Conservation (phyloP, 2,888 invertebrate species). For the Pyrochroa serraticornis region DNA sequence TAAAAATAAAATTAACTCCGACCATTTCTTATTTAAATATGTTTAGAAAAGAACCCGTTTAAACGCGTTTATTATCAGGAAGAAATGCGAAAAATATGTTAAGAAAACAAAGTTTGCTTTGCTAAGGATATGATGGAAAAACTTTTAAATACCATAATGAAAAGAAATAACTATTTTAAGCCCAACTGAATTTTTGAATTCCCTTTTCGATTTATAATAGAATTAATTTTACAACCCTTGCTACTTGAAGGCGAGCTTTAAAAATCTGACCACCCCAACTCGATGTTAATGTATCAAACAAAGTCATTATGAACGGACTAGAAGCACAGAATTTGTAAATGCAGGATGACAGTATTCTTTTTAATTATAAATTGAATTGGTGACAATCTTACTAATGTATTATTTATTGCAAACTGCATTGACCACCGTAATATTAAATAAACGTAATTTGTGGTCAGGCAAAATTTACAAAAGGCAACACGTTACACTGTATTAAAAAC, state of each 20-base stretch:
- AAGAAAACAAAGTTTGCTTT: conserved; percentile 20
- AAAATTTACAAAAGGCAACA: too few species aligned
- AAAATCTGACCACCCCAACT: too few species aligned
- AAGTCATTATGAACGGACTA: conserved; percentile 21
- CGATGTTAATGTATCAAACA: conserved; percentile 20
- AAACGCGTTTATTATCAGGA: conserved; percentile 17
- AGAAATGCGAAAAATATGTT: conserved; percentile 24
- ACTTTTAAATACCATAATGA: conserved; percentile 21
- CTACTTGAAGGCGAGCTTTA: too few species aligned
- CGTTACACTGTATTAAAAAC: too few species aligned
- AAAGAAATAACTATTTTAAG: conserved; percentile 20
- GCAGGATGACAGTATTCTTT: conserved; percentile 24
- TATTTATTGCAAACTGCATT: conserved; percentile 23
- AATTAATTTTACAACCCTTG: conserved; percentile 14
- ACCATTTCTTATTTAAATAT: conserved; percentile 4
- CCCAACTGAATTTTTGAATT: conserved; percentile 14
- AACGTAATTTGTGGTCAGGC: too few species aligned
- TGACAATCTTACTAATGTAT: conserved; percentile 22
- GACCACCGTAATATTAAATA: conserved; percentile 17
- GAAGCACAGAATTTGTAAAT: conserved; percentile 18
- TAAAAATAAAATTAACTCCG: background rate
- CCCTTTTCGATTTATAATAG: background rate
- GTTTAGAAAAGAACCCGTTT: conserved; percentile 8
- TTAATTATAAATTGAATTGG: conserved; percentile 24
- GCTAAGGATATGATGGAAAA: conserved; percentile 22